Base-by-base conservation (phyloP, 2,113 vertebrate species). In the Plecotus auritus region DNA sequence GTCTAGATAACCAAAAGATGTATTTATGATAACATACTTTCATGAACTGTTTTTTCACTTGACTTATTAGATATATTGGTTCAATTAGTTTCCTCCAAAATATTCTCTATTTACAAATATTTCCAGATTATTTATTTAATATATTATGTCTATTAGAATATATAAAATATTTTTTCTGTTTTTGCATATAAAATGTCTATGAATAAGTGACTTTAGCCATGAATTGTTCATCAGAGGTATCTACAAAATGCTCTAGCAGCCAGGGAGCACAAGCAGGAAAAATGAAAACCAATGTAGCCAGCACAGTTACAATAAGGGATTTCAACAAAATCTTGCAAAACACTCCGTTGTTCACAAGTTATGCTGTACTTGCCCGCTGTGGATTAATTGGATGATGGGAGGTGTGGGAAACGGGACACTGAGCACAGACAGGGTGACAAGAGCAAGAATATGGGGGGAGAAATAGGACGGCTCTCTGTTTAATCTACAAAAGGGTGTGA, bases 391-490 rank as follows among this genome's bases (percentile, higher is more conserved):
- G 9, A 10, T 18, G 10, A 37, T 2, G 11, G 22, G 49, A 40
- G 40, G 17, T n/a, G 1, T 3, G 40, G 54, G 28, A 0, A 49
- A 12, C 28, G 35, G 17, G 18, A 47, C 17, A 5, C 3, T 72
- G 61, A 9, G 10, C 23, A 40, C 70, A 42, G 4, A 35, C 18
- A n/a, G 4, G 26, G 14, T 22, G 18, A 2, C 28, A 76, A 10
- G 16, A 20, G 16, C 9, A 59, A 35, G 14, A 78, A 6, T 28
- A 4, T 30, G 1, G 9, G 1, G 6, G 35, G 26, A 61, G 40
- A 78, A n/a, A 26, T 49, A 73, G 7, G 2, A 22, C 0, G 0
- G 0, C 1, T 64, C 0, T 28, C 3, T 9, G 5, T 22, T 7
- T 64, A 37, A 37, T 22, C 35, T 64, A 23, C 4, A 20, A 83